Base-by-base conservation (phyloP, 2,797 vertebrate genomes). In the Rhinophrynus dorsalis region DNA sequence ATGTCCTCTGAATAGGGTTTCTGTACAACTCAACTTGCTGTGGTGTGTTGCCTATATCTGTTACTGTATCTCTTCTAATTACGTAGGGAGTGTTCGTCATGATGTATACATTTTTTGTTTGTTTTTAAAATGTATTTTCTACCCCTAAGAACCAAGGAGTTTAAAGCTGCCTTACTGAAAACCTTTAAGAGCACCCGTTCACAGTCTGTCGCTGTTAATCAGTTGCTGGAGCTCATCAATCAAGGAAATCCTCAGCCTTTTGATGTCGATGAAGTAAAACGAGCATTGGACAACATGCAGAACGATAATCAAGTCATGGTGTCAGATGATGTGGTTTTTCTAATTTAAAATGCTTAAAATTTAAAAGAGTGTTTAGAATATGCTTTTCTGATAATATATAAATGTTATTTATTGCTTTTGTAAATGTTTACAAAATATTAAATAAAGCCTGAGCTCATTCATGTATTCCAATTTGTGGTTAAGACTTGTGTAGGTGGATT, bases 221-320 rank as follows among this genome's bases (percentile, higher is more conserved):
- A 84, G 32, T 69, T 87, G 18, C 51, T 87, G 9, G 62, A 70
- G 12, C 78, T 80, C 15, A 51, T 86, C 20, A 87, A 84, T 73
- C 74, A 78, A 57, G 80, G 68, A 12, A 76, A 83, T 67, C 20
- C 24, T 1, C 67, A 83, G 2, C 57, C 63, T 17, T 86, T 86
- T 65, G 75, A 83, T 45, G 67, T 76, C 15, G 54, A 54, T 1
- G 83, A 87, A 74, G 78, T 87, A 5, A 73, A 85, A 45, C 24
- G 76, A 38, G 74, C 83, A 6, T 59, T 87, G 54, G 74, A 77
- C 6, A 74, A 59, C 29, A 87, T 87, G 85, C 85, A 87, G 50
- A 83, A 85, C 32, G 81, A 87, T 73, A 87, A 87, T 75, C 85
- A 87, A 75, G 82, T 87, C 37, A 86, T 87, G 84, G 61, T 87